A percentile compares a stretch with the other conserved stretches of the same genome.
These are phyloP conservation scores for Drosophila quinaria DNA, from an alignment of 2,888 invertebrate species.

Conservation along the genomic window DNA sequence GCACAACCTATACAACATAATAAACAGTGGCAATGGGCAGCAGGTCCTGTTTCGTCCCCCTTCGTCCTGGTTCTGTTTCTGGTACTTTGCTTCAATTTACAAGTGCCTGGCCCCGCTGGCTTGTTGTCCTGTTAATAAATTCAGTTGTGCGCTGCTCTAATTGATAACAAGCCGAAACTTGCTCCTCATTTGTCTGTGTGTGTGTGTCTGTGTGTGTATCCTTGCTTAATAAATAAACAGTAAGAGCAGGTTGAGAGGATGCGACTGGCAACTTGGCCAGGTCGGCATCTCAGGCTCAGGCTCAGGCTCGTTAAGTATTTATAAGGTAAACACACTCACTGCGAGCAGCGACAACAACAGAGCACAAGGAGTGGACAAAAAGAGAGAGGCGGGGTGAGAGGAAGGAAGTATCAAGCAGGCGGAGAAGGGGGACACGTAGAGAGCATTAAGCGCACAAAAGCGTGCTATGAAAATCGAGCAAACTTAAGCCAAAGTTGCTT, in stretches of 20 bases:
- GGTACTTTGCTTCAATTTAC: slow-evolving; percentile 48
- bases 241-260: slow-evolving; percentile 43
- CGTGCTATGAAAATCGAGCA: slow-evolving; percentile 64
- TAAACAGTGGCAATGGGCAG: slow-evolving; percentile 54
- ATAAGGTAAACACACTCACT: slow-evolving; percentile 68
- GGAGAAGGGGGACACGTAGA: slow-evolving; percentile 51
- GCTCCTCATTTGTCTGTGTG: slow-evolving; percentile 20
- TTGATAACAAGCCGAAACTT: slow-evolving; percentile 78
- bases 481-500: slow-evolving; percentile 73
- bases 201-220: slow-evolving; percentile 50
- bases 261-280: slow-evolving; percentile 26
- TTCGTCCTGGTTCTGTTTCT: background rate
- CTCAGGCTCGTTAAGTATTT: slow-evolving; percentile 74
- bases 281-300: slow-evolving; percentile 50
- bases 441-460: slow-evolving; percentile 73
- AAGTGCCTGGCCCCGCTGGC: slow-evolving; percentile 52
- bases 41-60: slow-evolving; percentile 22
- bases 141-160: slow-evolving; percentile 68
- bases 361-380: background rate
- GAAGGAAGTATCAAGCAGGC: background rate
- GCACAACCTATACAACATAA: slow-evolving; percentile 73
- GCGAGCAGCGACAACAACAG: slow-evolving; percentile 37
- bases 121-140: slow-evolving; percentile 72
- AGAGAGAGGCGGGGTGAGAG: background rate
- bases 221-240: slow-evolving; percentile 80